Conservation (phyloP, 2,113 vertebrate species). For the Sphaerodactylus townsendi region DNA sequence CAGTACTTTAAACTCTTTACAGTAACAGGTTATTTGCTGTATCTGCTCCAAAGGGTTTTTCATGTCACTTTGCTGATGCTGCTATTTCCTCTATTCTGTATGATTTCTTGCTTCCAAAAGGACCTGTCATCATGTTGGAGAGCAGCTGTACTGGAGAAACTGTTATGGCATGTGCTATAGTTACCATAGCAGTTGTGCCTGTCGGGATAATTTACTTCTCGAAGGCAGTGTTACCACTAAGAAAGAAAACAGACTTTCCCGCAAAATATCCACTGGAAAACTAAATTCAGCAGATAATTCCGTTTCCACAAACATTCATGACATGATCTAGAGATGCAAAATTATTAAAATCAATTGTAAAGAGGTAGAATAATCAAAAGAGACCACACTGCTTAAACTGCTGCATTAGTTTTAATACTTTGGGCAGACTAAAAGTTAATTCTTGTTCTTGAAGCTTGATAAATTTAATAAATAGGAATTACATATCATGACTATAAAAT, state of each 20-base stretch:
- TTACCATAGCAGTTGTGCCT: constrained; percentile 76
- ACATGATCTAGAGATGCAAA: not conserved
- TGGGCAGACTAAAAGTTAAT: not conserved
- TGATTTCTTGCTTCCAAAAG: constrained; percentile 61
- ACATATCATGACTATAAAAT: not conserved
- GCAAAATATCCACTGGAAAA: constrained; percentile 50
- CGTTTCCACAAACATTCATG: not conserved
- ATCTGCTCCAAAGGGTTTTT: constrained; percentile 59
- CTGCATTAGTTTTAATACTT: not conserved
- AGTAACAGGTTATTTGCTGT: constrained; percentile 47
- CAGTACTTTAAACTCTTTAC: constrained; percentile 60
- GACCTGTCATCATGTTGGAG: constrained; percentile 67
- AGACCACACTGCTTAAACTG: not conserved
- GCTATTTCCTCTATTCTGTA: constrained; percentile 46
- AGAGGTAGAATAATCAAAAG: not conserved
- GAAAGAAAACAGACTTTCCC: constrained; percentile 61
- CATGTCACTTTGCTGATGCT: constrained; percentile 36
- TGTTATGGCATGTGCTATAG: constrained; percentile 83
- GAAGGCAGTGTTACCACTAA: constrained; percentile 73
- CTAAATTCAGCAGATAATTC: constrained; percentile 29
- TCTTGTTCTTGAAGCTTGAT: not conserved
- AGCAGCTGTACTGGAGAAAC: constrained; percentile 72
- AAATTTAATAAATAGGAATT: not conserved
- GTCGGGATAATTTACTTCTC: constrained; percentile 83
- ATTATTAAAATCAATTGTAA: not conserved